Base-by-base conservation (phyloP, 2,113 vertebrate species). In the Epinephelus lanceolatus region DNA sequence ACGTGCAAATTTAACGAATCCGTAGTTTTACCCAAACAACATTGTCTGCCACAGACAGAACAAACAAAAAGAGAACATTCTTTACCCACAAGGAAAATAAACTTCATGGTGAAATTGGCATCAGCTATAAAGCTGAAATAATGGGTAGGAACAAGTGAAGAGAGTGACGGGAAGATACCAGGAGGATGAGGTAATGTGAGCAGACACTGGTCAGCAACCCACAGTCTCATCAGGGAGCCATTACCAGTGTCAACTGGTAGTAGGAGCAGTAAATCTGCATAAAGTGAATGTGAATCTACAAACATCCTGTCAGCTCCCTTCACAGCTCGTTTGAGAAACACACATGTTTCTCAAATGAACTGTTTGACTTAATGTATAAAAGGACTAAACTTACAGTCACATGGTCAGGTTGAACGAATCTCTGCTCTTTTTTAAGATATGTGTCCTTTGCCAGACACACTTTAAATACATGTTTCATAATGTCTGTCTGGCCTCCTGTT, bases 401-500 rank as follows among this genome's bases (percentile, higher is more conserved):
- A 71, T 21, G 30, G 30, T 83, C 19, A 30, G 15, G 40, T 25
- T 40, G 18, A 83, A 71, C 69, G 47, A 45, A 77, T 71, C 10
- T n/a, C 40, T 40, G 2, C 62, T 77, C 42, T 68, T 42, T 18
- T 78, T 40, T 81, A 4, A 74, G 59, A 53, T 18, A 9, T 53
- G n/a, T 71, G 80, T 55, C n/a, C 1, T 49, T 70, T 57, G 15
- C 78, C 83, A 78, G 86, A 74, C 74, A 11, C 71, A 69, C 8
- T 70, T 86, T 89, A 86, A 87, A 74, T 71, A 60, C 68, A 65
- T 19, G 45, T 83, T 82, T 78, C 85, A 74, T 84, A 60, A 87
- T 56, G 90, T 84, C 82, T 90, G 91, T 81, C 87, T 90, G 79
- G 68, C 49, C 57, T 81, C 15, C 33, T 79, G 77, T 60, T 70